phyloP scores from a whole-genome alignment of 2,797 vertebrate genomes.

The Mycteria americana region DNA sequence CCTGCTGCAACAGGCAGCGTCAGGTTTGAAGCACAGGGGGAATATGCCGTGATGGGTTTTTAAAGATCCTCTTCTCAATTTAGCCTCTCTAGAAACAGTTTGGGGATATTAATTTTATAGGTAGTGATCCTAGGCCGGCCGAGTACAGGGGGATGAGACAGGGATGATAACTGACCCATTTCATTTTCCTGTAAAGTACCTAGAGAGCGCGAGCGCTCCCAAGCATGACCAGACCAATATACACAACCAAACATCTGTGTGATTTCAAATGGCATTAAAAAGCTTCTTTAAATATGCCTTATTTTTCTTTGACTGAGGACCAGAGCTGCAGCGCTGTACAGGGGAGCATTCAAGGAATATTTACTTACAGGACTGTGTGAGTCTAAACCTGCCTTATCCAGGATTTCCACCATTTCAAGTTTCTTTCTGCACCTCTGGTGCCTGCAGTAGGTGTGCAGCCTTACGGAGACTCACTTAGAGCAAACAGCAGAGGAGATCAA shows the following conservation, averaged over 20 bases:
- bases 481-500: constrained; percentile 34
- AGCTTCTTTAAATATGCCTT: not conserved
- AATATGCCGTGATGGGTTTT: rapidly evolving
- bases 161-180: not conserved
- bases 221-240: not conserved
- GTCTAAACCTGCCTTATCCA: not conserved
- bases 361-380: not conserved
- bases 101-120: not conserved
- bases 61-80: not conserved
- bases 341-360: not conserved
- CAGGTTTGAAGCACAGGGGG: not conserved
- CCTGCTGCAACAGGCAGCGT: not conserved
- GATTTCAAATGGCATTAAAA: not conserved
- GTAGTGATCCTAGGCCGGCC: not conserved
- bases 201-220: not conserved
- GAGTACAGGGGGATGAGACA: rapidly evolving
- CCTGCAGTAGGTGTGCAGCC: not conserved
- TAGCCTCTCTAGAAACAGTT: not conserved
- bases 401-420: not conserved
- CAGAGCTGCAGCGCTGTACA: not conserved
- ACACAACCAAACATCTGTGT: not conserved
- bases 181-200: not conserved
- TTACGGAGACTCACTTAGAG: not conserved
- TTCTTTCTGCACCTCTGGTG: not conserved
- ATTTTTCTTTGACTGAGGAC: not conserved